Evolutionary conservation across 2,113 vertebrate genomes (phyloP).

Genomic region (Rhea americana): DNA sequence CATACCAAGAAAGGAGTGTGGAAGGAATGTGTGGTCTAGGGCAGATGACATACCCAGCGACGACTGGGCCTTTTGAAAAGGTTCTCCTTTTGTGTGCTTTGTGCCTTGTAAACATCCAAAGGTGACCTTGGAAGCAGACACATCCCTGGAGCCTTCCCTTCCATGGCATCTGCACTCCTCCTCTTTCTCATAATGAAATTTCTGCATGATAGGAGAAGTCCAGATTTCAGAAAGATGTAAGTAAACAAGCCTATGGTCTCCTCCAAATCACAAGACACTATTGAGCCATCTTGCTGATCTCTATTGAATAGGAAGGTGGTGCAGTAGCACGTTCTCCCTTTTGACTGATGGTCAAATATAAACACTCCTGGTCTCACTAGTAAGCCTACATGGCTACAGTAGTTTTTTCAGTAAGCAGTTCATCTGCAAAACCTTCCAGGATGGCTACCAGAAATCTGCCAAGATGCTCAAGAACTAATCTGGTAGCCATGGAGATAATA

Average conservation of each 20-base stretch:
- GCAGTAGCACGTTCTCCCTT: background rate
- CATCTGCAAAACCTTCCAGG: slow-evolving; percentile 1
- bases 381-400: background rate
- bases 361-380: background rate
- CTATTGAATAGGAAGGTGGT: background rate
- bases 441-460: slow-evolving; percentile 31
- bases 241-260: fast-evolving
- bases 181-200: background rate
- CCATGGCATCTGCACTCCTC: background rate
- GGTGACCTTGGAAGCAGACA: background rate
- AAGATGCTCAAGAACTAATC: slow-evolving; percentile 15
- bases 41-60: background rate
- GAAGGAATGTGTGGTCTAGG: background rate
- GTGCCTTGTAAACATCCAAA: background rate
- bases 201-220: background rate
- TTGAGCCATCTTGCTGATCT: background rate
- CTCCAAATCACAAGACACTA: background rate
- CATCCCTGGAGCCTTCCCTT: background rate
- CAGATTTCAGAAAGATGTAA: background rate
- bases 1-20: background rate
- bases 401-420: background rate
- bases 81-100: background rate
- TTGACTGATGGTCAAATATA: background rate
- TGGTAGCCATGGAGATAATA: slow-evolving; percentile 63
- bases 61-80: background rate